Evolutionary conservation across 2,888 invertebrate genomes (phyloP), one percentile per base, ranked within the genome.

Genomic region (Cephus pygmeus): DNA sequence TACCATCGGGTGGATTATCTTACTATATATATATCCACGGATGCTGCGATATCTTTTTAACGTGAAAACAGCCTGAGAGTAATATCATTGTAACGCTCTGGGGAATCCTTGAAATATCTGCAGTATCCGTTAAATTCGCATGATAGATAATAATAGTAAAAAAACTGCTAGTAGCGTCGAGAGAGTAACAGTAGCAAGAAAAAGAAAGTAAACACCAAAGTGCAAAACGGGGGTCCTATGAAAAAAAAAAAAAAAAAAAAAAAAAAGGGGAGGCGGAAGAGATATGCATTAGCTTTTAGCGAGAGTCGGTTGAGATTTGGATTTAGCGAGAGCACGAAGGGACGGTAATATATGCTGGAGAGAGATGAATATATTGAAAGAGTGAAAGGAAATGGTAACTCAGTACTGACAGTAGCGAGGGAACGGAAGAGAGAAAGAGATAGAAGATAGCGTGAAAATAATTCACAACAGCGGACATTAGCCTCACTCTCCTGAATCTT

Each of bases 351-450:
- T 31, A 23, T 56, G 23, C 56, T 56, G 74, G 23, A 12, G 36
- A 34, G 75, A 75, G 75, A 75, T 40, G n/a, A n/a, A 40, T 36
- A 75, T 75, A 33, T 35, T 15, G 34, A 75, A n/a, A 30, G 23
- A 30, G 77, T 34, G 77, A 69, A 34, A 36, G 35, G 23, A 56
- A 9, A 56, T 23, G 56, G 56, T 56, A 56, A 56, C 56, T 56
- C 75, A 79, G 73, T 79, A 76, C 56, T 56, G 69, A 79, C 30
- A 40, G 56, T 76, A 73, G 71, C 36, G 73, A 88, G 86, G 85
- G 86, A 89, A 89, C 85, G 85, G 86, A 89, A 89, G 69, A 79
- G 76, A 79, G 80, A 77, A 74, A 78, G 75, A 75, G 76, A 9
- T 73, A 76, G 78, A 76, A 56, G 12, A 79, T 76, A 75, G 69